A percentile compares a stretch with the other conserved stretches of the same genome.
phyloP scores from a whole-genome alignment of 37 sponge, comb jelly and placozoan genomes.

The Ianthella basta region DNA sequence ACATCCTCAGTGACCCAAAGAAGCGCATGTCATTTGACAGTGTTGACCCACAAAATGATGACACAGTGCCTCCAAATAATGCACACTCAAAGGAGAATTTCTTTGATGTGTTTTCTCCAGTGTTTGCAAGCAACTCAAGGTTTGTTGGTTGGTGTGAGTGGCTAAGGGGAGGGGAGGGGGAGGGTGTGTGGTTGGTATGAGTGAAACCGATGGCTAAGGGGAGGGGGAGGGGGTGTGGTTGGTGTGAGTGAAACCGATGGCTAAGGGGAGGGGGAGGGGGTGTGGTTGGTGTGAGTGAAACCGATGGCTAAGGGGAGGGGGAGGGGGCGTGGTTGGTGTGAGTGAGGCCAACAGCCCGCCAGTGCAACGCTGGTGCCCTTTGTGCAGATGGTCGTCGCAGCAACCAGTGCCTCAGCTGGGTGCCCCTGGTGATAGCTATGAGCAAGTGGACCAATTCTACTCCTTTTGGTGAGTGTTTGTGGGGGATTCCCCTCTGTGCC shows the following conservation, averaged over 20 bases:
- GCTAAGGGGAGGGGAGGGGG: no score
- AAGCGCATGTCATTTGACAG: constrained; percentile 91
- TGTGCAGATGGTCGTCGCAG: constrained; percentile 70
- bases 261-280: no score
- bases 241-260: no score
- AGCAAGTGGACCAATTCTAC: constrained; percentile 88
- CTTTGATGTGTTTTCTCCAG: constrained; percentile 77
- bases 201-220: no score
- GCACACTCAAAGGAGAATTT: constrained; percentile 76
- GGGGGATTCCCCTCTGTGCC: background rate
- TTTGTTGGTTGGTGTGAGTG: no score
- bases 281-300: no score
- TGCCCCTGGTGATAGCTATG: constrained; percentile 39
- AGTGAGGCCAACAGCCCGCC: no score
- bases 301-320: no score
- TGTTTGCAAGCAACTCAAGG: constrained; percentile 78
- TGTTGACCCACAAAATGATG: constrained; percentile 89
- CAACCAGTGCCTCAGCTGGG: constrained; percentile 92
- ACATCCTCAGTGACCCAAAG: constrained; percentile 60
- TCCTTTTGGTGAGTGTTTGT: constrained; percentile 76
- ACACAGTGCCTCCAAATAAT: constrained; percentile 64
- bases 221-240: no score
- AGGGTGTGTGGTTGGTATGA: no score
- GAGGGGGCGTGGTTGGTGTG: no score
- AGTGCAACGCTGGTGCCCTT: background rate